Evolutionary conservation across 2,888 invertebrate species (phyloP), one percentile per base, ranked within the genome.

Genomic region (Margaritifera margaritifera): DNA sequence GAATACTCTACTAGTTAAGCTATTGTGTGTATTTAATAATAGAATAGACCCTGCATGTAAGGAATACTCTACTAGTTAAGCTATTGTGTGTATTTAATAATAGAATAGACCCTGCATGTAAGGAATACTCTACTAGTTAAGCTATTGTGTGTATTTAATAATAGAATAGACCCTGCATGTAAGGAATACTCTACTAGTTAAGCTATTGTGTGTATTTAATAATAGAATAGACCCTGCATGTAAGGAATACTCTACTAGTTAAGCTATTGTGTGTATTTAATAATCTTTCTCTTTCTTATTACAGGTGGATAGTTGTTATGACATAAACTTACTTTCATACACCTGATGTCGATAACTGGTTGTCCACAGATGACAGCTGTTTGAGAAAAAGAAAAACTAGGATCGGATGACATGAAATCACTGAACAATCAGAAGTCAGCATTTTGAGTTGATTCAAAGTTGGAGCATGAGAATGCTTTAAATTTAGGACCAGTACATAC

Each of bases 291-390:
- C 50, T 73, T 71, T 59, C 62, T 60, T 63, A n/a, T 80, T 84
- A 50, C 81, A 87, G 87, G 83, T 86, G 54, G 87, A 87, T 76
- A 86, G 87, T 18, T 84, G 86, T 69, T 87, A 87, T 71, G 87
- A 87, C 58, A 86, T 87, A 27, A 87, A 87, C 65, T 73, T 87
- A 11, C 74, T 87, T 58, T 84, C 87, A 0, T 87, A 87, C 68
- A 80, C 85, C 8, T 85, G 42, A 42, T 42, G 15, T 42, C 42
- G 69, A 77, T 54, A 55, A 31, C 3, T 61, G 24, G n/a, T 19
- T 3, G 15, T 11, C 18, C 27, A 20, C 42, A 27, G 6, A 60
- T 42, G 15, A 42, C 11, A 15, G 42, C 42, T 42, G 42, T 42
- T 42, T 42, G 42, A 42, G 15, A 42, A 31, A 42, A 42, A 2